These are phyloP conservation scores for Notodonta ziczac DNA, from an alignment of 2,888 invertebrate genomes.

Conservation along the genomic window DNA sequence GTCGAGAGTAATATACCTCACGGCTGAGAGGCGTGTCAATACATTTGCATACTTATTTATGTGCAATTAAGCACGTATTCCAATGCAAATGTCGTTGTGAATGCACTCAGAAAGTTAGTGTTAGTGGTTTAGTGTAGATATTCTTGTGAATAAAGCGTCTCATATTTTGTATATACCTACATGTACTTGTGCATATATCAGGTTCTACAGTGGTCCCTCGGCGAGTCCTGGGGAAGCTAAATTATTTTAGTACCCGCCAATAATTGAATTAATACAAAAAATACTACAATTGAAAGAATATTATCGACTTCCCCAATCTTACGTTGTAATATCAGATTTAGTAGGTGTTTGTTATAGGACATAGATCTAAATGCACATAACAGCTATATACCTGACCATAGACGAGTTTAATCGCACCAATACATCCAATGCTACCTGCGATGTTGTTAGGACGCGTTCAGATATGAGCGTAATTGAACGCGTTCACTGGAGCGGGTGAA, in stretches of 20 bases:
- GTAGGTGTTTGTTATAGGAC: too few species aligned
- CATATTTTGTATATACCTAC: too few species aligned
- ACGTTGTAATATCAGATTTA: too few species aligned
- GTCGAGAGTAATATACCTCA: slow-evolving; percentile 15
- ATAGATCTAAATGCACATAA: too few species aligned
- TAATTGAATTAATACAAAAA: too few species aligned
- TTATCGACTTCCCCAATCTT: too few species aligned
- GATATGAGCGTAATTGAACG: background rate
- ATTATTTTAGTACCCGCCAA: too few species aligned
- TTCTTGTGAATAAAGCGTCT: background rate
- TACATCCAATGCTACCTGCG: background rate
- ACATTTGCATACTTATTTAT: slow-evolving; percentile 28
- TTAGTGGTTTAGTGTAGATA: background rate
- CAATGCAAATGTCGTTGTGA: slow-evolving; percentile 12
- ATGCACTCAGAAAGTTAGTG: slow-evolving; percentile 12
- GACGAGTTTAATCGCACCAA: background rate
- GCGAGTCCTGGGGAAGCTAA: too few species aligned
- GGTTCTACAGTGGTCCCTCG: too few species aligned
- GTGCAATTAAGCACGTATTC: slow-evolving; percentile 11
- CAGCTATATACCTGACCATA: background rate
- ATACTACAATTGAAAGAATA: too few species aligned
- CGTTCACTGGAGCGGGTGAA: background rate
- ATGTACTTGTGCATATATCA: background rate
- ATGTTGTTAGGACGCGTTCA: background rate
- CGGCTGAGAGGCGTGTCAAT: slow-evolving; percentile 11